These are phyloP conservation scores for Copsychus sechellarum DNA, from an alignment of 2,113 vertebrate genomes.

Conservation along the genomic window DNA sequence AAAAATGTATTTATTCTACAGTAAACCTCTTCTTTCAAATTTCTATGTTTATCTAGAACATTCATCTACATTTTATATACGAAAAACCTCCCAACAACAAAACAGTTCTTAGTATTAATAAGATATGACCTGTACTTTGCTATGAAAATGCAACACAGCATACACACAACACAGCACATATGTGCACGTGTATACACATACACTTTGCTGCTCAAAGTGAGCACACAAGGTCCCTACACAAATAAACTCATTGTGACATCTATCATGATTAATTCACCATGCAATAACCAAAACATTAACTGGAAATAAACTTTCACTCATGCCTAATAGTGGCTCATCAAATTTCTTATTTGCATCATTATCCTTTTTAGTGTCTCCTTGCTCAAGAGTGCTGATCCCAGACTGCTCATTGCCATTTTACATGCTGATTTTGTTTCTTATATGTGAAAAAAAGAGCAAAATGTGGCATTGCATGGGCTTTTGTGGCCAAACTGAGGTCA, in stretches of 20 bases:
- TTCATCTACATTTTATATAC: background rate
- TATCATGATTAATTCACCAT: background rate
- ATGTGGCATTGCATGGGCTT: background rate
- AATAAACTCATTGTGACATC: background rate
- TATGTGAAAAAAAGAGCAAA: background rate
- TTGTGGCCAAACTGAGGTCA: background rate
- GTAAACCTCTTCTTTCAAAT: background rate
- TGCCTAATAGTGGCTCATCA: background rate
- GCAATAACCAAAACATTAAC: background rate
- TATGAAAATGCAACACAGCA: background rate
- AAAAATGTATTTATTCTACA: background rate
- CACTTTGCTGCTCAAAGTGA: constrained; percentile 4
- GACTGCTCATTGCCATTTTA: background rate
- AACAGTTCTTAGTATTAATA: background rate
- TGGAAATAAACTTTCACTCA: background rate
- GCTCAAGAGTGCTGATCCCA: background rate
- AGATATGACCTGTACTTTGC: background rate
- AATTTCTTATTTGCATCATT: background rate
- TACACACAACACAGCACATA: background rate
- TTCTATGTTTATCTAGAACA: background rate
- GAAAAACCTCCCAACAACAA: background rate
- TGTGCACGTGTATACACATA: fast-evolving
- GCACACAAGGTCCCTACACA: background rate
- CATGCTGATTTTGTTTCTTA: background rate
- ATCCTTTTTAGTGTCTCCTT: background rate